Conservation (phyloP, 2,888 invertebrate genomes). For the Agonopterix heracliana region DNA sequence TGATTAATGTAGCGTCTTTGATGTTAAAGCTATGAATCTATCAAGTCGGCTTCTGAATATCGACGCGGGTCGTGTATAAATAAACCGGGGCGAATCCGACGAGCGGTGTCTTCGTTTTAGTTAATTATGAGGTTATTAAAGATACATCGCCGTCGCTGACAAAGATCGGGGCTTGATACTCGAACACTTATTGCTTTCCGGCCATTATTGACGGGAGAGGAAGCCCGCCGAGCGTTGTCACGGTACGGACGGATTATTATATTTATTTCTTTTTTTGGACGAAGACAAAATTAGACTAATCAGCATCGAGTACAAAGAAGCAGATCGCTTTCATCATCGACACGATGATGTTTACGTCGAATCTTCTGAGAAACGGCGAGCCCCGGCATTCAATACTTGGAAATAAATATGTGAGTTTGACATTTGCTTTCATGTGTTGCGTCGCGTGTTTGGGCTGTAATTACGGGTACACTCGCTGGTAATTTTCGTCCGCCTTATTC, state of each 20-base stretch:
- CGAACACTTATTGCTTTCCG: conserved; percentile 28
- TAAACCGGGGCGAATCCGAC: conserved; percentile 60
- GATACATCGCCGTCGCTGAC: conserved; percentile 39
- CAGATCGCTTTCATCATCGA: conserved; percentile 76
- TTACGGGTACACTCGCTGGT: conserved; percentile 44
- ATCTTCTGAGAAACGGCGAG: conserved; percentile 64
- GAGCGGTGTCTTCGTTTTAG: conserved; percentile 58
- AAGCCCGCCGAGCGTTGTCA: conserved; percentile 54
- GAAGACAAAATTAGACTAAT: conserved; percentile 69
- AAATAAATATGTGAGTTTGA: conserved; percentile 77
- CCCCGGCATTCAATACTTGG: conserved; percentile 73
- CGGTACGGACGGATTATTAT: conserved; percentile 57
- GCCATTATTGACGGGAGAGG: conserved; percentile 36
- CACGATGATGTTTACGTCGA: conserved; percentile 70
- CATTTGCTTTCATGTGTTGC: conserved; percentile 74
- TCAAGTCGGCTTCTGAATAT: conserved; percentile 72
- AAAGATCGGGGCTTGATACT: conserved; percentile 6
- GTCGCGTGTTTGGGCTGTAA: conserved; percentile 69
- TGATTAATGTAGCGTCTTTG: conserved; percentile 73
- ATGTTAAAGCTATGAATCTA: conserved; percentile 75
- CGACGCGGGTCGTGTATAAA: conserved; percentile 66
- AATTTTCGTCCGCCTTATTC: conserved; percentile 36
- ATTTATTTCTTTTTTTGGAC: conserved; percentile 28
- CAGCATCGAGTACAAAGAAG: conserved; percentile 71
- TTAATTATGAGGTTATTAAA: conserved; percentile 70